These are phyloP conservation scores for Cataglyphis livida DNA, from an alignment of 2,888 invertebrate species.

Conservation along the genomic window DNA sequence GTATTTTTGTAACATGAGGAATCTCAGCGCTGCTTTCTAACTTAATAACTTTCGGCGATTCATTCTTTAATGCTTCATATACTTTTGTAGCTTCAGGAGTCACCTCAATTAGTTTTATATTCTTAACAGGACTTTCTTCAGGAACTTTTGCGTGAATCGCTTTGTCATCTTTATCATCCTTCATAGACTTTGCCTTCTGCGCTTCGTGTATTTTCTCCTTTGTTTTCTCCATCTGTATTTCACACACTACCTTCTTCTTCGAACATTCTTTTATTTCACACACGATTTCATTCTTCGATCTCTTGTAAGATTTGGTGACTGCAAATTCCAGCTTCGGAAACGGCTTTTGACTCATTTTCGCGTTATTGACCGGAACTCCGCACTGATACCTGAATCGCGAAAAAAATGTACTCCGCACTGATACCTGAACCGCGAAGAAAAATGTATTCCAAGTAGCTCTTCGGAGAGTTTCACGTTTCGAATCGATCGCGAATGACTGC, in stretches of 20 bases:
- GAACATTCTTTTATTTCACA: not conserved
- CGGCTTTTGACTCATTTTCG: constrained; percentile 19
- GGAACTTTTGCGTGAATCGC: not conserved
- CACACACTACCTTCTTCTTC: not conserved
- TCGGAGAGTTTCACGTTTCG: not conserved
- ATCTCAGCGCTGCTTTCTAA: not conserved
- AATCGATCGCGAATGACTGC: not conserved
- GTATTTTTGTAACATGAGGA: not conserved
- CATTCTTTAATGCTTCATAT: not conserved
- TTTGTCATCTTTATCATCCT: not conserved
- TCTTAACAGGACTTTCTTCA: not conserved
- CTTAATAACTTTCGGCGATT: not conserved
- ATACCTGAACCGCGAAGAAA: not conserved
- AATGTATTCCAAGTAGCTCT: not conserved
- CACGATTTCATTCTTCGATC: not conserved
- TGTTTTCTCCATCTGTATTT: not conserved
- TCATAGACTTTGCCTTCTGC: not conserved
- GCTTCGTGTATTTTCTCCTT: not conserved
- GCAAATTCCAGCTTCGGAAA: not conserved
- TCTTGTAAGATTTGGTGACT: not conserved
- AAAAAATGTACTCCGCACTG: not conserved
- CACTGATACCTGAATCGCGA: not conserved
- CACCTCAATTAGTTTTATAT: not conserved
- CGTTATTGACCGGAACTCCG: not conserved
- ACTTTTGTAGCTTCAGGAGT: not conserved